Percentiles rank a stretch among this genome's conserved stretches.
phyloP scores from a whole-genome alignment of 2,113 vertebrate species.

The Propithecus coquereli region DNA sequence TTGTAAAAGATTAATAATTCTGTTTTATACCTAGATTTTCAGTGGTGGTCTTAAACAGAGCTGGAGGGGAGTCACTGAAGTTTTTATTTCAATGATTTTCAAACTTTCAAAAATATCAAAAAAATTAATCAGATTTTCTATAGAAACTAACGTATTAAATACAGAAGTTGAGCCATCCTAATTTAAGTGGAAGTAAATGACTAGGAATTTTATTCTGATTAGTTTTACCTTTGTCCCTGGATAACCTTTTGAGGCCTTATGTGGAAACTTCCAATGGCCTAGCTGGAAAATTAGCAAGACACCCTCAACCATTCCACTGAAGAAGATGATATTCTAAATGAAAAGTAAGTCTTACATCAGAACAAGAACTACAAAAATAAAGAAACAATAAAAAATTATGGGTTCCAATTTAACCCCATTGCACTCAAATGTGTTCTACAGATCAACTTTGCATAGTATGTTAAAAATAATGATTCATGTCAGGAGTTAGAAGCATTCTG shows the following conservation, averaged over 20 bases:
- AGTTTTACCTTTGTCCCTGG: neutral
- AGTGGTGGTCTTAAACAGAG: neutral
- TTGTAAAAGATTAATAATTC: too few species aligned
- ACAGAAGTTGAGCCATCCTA: neutral
- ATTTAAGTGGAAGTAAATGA: neutral
- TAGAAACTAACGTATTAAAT: neutral
- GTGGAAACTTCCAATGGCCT: neutral
- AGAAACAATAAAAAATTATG: neutral
- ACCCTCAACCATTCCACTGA: neutral
- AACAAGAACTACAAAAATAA: neutral
- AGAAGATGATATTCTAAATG: neutral
- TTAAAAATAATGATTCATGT: neutral
- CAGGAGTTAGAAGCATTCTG: neutral
- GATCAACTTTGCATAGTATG: neutral
- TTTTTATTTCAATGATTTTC: neutral
- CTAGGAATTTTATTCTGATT: neutral
- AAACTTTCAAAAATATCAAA: neutral
- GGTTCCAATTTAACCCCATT: neutral
- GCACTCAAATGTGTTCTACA: neutral
- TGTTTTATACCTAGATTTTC: neutral
- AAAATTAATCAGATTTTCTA: neutral
- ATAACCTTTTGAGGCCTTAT: neutral
- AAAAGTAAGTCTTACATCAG: neutral
- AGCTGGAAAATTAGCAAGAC: neutral
- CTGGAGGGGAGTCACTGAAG: neutral